These are phyloP conservation scores for Prionchulus punctatus DNA, from an alignment of 2,888 invertebrate genomes.

Conservation along the genomic window DNA sequence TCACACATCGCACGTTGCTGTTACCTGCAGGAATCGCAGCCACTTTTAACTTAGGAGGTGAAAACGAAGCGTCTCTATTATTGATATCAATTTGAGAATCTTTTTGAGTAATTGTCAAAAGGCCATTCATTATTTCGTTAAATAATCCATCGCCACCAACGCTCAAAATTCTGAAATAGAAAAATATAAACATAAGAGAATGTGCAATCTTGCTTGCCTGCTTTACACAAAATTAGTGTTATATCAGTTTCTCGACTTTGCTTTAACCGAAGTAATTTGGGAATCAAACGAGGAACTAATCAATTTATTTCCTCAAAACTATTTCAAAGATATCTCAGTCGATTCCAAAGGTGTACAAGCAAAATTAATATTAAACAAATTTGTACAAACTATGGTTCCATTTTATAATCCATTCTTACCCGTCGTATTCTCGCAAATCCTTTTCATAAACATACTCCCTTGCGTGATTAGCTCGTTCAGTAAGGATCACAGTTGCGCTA, in stretches of 20 bases:
- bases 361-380: too few species aligned
- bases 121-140: slow-evolving; percentile 57
- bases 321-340: too few species aligned
- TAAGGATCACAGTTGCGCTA: slow-evolving; percentile 47
- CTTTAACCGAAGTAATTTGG: too few species aligned
- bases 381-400: too few species aligned
- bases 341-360: too few species aligned
- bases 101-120: slow-evolving; percentile 45
- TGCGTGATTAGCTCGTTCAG: slow-evolving; percentile 59
- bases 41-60: slow-evolving; percentile 38
- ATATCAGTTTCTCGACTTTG: too few species aligned
- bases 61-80: slow-evolving; percentile 19
- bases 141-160: slow-evolving; percentile 76
- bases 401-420: slow-evolving; percentile 30
- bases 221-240: too few species aligned
- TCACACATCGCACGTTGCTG: not conserved
- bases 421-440: slow-evolving; percentile 33
- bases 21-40: slow-evolving; percentile 53
- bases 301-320: too few species aligned
- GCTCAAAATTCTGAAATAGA: slow-evolving; percentile 51
- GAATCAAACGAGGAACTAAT: too few species aligned
- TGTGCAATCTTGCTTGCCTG: too few species aligned
- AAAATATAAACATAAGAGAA: too few species aligned
- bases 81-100: slow-evolving; percentile 43
- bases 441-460: slow-evolving; percentile 45